Base-by-base conservation (phyloP, 2,113 vertebrate species). In the Ibidorhyncha struthersii region DNA sequence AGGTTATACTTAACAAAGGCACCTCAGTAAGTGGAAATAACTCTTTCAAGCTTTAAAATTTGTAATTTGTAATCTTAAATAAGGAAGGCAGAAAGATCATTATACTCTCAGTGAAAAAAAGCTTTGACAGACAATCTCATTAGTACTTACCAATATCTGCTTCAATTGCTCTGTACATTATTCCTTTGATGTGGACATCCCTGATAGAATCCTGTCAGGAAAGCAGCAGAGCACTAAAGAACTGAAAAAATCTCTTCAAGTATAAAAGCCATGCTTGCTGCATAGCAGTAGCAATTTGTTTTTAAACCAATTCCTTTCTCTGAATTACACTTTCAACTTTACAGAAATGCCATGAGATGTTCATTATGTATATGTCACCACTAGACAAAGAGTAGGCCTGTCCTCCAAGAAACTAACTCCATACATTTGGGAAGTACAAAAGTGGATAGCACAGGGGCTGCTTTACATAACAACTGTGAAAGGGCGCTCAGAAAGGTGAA, bases 151-250 rank as follows among this genome's bases (percentile, higher is more conserved):
- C 99, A 49, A 99, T 99, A 93, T 99, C 99, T 29, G 99, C 99
- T 96, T 99, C 99, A 79, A 99, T 99, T 6, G 99, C 99, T 90
- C 98, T 98, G 97, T 99, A 99, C 99, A 99, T 98, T 76, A 99
- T 99, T 73, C 99, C 99, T 97, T 99, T 99, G 93, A 99, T 99
- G 88, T 99, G 99, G 89, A 99, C 99, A 38, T 99, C 99, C 97
- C 99, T 98, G 86, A 99, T 99, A 47, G 99, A 98, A 94, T 99
- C 99, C 99, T 99, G 98, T 50, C 65, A 97, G 96, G 47, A 98
- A 85, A 97, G 12, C 61, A 93, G 87, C 13, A 96, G 36, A 94
- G 66, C 29, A 94, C 61, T 38, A 47, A 92, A 69, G 49, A 69
- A 87, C n/a, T 65, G 65, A 53, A 52, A 52, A 80, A 26, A 52